Percentiles rank a stretch among this genome's conserved stretches.
These are phyloP conservation scores for Plotosus lineatus DNA, from an alignment of 2,113 vertebrate species.

Conservation along the genomic window DNA sequence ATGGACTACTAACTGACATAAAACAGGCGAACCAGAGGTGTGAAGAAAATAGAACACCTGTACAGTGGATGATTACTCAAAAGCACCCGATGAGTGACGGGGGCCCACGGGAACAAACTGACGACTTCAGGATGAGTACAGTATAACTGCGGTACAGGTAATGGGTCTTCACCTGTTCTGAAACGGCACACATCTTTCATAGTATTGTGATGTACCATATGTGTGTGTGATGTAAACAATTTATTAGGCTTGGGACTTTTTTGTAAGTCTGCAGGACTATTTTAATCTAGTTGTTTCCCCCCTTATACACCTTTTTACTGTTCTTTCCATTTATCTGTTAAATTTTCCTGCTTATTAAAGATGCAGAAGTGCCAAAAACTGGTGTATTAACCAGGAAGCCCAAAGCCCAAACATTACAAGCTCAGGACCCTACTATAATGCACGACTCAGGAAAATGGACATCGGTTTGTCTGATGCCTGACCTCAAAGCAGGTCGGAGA, in stretches of 20 bases:
- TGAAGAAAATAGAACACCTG: too few relatives aligned
- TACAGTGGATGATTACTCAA: too few relatives aligned
- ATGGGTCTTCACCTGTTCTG: too few relatives aligned
- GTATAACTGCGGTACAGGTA: too few relatives aligned
- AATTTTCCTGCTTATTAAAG: constrained; percentile 54
- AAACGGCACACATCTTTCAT: too few relatives aligned
- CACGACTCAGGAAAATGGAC: constrained; percentile 61
- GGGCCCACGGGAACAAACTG: too few relatives aligned
- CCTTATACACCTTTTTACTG: neutral
- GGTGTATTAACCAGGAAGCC: constrained; percentile 62
- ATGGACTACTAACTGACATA: too few relatives aligned
- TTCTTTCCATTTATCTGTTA: constrained; percentile 36
- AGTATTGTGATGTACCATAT: too few relatives aligned
- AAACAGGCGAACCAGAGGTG: too few relatives aligned
- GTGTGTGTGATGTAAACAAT: neutral
- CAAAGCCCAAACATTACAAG: constrained; percentile 54
- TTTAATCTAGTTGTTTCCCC: neutral
- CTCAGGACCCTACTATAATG: constrained; percentile 65
- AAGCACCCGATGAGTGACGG: too few relatives aligned
- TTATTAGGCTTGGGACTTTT: neutral
- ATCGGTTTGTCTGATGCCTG: neutral
- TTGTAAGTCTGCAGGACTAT: neutral
- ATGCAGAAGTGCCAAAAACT: constrained; percentile 66
- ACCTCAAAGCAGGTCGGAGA: constrained; percentile 36
- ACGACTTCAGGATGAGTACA: too few relatives aligned